Conservation (phyloP, 2,888 invertebrate genomes). For the Nesidiocoris tenuis region DNA sequence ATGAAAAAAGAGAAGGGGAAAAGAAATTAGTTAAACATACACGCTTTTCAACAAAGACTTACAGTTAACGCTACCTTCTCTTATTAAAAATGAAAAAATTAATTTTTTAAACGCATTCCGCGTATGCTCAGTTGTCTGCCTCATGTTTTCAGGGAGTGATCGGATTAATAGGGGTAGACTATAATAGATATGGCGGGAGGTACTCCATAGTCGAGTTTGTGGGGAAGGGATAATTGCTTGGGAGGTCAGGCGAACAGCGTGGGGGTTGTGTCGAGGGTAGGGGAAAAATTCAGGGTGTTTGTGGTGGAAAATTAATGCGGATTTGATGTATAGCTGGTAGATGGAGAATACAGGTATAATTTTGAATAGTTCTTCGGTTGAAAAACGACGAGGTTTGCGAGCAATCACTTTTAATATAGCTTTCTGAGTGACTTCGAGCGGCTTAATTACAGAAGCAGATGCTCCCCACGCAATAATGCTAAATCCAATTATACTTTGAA, state of each 20-base stretch:
- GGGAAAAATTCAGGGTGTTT: neutral
- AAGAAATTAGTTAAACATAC: no score
- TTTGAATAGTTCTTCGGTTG: no score
- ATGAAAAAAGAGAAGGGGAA: no score
- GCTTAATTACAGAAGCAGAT: slow-evolving; percentile 12
- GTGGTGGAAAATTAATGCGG: neutral
- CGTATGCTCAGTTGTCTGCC: no score
- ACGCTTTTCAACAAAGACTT: no score
- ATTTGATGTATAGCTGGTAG: neutral
- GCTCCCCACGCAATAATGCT: slow-evolving; percentile 36
- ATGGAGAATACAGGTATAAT: no score
- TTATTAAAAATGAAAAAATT: no score
- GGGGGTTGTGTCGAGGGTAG: neutral
- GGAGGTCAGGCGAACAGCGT: neutral
- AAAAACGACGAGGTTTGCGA: neutral
- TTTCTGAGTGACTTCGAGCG: slow-evolving; percentile 20
- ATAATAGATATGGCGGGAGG: slow-evolving; percentile 1
- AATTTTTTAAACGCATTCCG: no score
- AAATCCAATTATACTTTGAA: slow-evolving; percentile 28
- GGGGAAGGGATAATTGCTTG: neutral
- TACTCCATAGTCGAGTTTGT: neutral
- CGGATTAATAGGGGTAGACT: neutral
- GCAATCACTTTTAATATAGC: slow-evolving; percentile 24
- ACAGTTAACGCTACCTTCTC: no score
- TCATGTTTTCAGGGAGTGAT: neutral